Evolutionary conservation across 1,140 invertebrate genomes (phyloP).

Genomic region (Bombus impatiens): DNA sequence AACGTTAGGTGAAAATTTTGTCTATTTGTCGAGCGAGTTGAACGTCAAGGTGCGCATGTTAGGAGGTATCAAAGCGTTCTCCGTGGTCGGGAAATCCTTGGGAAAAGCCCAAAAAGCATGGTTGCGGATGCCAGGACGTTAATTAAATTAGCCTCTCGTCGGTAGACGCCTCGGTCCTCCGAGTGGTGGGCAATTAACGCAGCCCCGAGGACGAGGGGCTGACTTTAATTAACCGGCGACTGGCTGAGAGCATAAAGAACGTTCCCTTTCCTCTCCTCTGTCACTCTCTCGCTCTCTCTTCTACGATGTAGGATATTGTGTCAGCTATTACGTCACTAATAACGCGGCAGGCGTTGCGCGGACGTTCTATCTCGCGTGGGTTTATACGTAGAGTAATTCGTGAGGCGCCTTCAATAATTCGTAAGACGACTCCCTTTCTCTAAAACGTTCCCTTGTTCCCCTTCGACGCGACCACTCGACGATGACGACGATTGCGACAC

Average conservation of each 20-base stretch:
- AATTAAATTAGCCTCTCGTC: slow-evolving; percentile 47
- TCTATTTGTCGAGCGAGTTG: too few species aligned
- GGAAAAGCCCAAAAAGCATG: slow-evolving; percentile 14
- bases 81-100: slow-evolving; percentile 4
- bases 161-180: slow-evolving; percentile 13
- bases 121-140: slow-evolving; percentile 38
- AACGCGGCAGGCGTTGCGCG: neutral
- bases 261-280: neutral
- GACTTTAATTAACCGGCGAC: slow-evolving; percentile 55
- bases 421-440: neutral
- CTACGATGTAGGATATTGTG: slow-evolving; percentile 51
- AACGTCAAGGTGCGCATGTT: neutral
- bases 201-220: slow-evolving; percentile 37
- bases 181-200: slow-evolving; percentile 56
- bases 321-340: slow-evolving; percentile 50
- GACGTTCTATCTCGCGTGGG: slow-evolving; percentile 4
- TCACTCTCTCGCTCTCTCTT: neutral
- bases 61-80: slow-evolving; percentile 1
- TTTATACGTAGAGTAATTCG: neutral
- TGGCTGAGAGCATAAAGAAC: slow-evolving; percentile 39
- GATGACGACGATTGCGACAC: neutral
- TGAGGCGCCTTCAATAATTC: neutral
- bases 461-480: neutral
- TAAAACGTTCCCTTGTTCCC: neutral
- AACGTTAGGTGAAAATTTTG: neutral